Evolutionary conservation across 1,140 invertebrate species (phyloP).

Genomic region (Copidosoma floridanum): DNA sequence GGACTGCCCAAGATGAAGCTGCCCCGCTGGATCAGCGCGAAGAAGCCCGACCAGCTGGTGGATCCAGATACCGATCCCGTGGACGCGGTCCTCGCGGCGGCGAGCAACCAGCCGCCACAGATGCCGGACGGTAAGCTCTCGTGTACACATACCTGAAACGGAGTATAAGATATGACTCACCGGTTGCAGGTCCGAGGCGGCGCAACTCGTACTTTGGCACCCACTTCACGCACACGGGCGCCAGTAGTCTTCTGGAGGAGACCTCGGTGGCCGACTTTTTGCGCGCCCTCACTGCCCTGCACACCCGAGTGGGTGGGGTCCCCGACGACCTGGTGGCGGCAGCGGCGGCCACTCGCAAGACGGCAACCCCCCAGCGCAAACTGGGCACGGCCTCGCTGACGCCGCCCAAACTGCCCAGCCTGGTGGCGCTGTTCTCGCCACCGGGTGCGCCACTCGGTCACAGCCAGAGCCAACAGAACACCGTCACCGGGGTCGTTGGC

Average conservation of each 20-base stretch:
- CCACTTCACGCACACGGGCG: slow-evolving; percentile 46
- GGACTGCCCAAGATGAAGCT: slow-evolving; percentile 42
- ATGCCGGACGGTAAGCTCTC: slow-evolving; percentile 4
- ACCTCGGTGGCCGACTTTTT: slow-evolving; percentile 75
- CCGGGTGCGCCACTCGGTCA: slow-evolving; percentile 30
- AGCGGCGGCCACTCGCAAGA: slow-evolving; percentile 25
- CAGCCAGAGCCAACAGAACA: slow-evolving; percentile 42
- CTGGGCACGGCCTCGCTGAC: slow-evolving; percentile 58
- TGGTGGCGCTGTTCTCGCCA: slow-evolving; percentile 49
- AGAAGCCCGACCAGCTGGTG: slow-evolving; percentile 37
- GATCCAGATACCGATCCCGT: too few species aligned
- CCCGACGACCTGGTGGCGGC: slow-evolving; percentile 35
- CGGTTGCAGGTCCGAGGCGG: not conserved
- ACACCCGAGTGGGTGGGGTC: slow-evolving; percentile 48
- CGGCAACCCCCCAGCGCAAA: slow-evolving; percentile 56
- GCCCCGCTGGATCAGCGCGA: slow-evolving; percentile 47
- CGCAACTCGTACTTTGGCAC: slow-evolving; percentile 25
- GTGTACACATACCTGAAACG: too few species aligned
- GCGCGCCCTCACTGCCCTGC: slow-evolving; percentile 66
- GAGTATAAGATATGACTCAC: not conserved
- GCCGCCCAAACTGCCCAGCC: slow-evolving; percentile 53
- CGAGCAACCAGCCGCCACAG: slow-evolving; percentile 4
- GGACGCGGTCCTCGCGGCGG: too few species aligned
- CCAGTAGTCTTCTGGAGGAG: slow-evolving; percentile 66
- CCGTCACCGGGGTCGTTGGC: slow-evolving; percentile 29